Evolutionary conservation across 2,113 vertebrate genomes (phyloP), one percentile per base, ranked within the genome.

Genomic region (Eublepharis macularius): DNA sequence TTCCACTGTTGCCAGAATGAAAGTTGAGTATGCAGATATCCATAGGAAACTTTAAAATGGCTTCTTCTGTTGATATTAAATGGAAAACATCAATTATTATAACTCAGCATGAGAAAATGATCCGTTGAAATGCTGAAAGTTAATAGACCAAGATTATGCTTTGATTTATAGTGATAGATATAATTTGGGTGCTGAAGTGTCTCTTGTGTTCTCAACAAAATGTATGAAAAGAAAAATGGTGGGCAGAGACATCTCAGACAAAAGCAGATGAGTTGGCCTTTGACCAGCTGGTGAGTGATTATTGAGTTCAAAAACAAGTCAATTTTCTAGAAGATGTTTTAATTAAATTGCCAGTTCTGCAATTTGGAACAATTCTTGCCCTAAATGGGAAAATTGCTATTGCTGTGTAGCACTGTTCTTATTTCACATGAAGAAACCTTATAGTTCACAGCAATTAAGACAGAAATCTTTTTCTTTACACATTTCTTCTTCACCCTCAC

Each of bases 331-430:
- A 1, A 85, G 74, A 54, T 60, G 6, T 1, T 89, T 86, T 75
- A 84, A 57, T 89, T 86, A 83, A 90, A 82, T 75, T 80, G 29
- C 65, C 83, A 89, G 34, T 74, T 83, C 85, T 29, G 6, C 4
- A 12, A 63, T 69, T 79, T 26, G 13, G 4, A 75, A 68, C 82
- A 66, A 78, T 41, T 84, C 29, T 21, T 73, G 11, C 32, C 74
- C 76, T 87, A 69, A 39, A 87, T 17, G 21, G 32, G 4, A 86
- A 34, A 83, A 81, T 24, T 86, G 78, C 16, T 19, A n/a, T 6
- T 86, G 39, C 79, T 76, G 74, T 11, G 12, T 49, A 80, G 80
- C 87, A 90, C 86, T n/a, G 1, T 76, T 83, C 43, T 45, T 80
- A 34, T 68, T 88, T 47, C 39, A 81, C 14, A 76, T 19, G 57